A percentile compares a stretch with the other conserved stretches of the same genome.
Conservation (phyloP, 2,113 vertebrate species). For the Mesembrinibis cayennensis region DNA sequence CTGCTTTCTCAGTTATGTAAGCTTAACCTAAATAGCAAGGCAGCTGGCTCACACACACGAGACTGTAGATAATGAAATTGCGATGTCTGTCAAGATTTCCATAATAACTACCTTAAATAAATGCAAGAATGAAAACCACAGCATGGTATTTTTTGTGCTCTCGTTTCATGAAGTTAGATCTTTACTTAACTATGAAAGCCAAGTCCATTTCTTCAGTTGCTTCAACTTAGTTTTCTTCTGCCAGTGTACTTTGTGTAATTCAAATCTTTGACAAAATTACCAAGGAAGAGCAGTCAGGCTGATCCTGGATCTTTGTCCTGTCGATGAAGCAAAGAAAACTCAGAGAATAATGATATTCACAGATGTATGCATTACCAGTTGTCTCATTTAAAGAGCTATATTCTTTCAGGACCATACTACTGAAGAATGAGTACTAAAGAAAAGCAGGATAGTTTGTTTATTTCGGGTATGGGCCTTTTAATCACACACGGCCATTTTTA, state of each 20-base stretch:
- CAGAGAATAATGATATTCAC: neutral
- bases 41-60: neutral
- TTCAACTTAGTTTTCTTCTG: neutral
- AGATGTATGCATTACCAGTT: neutral
- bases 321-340: neutral
- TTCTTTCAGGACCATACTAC: neutral
- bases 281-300: neutral
- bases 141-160: neutral
- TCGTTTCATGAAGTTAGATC: neutral
- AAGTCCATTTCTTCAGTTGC: neutral
- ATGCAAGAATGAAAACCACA: neutral
- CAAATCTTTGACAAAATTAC: neutral
- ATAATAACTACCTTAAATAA: neutral
- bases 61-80: slow-evolving; percentile 2
- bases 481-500: neutral
- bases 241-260: neutral
- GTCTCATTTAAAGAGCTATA: neutral
- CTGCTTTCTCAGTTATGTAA: slow-evolving; percentile 2
- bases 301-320: neutral
- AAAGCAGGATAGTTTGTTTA: neutral
- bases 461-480: neutral
- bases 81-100: neutral
- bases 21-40: neutral
- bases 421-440: neutral
- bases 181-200: neutral